Base-by-base conservation (phyloP, 2,113 vertebrate species). In the Dolichotis patagonum region DNA sequence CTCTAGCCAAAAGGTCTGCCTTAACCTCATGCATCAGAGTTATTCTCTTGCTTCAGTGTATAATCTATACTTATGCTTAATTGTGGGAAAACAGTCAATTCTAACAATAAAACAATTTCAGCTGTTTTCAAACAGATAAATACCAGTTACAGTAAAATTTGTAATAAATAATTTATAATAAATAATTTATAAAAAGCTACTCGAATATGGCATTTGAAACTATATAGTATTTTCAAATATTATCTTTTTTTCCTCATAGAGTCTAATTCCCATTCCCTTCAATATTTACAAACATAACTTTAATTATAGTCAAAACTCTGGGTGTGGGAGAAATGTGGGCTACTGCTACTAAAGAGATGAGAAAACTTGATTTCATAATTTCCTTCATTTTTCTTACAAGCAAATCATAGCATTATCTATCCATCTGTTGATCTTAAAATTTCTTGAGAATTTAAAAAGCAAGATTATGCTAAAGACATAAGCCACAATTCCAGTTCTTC, bases 91-190 rank as follows among this genome's bases (percentile, higher is more conserved):
- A 92, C 73, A 92, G 19, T 38, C 54, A 87, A 96, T 43, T 35
- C 11, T 77, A 87, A 96, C 62, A 94, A 92, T 54, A 91, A 97
- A 95, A 73, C 6, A 93, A 86, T 6, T 88, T 32, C 60, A 85
- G 11, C 26, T 94, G 4, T 81, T 95, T 95, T 91, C 82, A 88
- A 78, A 75, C 5, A 85, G 91, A 82, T 52, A 95, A 96, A 85
- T 22, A 85, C 0, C 9, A 84, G 95, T 2, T 82, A 52, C 11
- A 60, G 2, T 22, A 54, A 56, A 49, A 88, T 5, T 87, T 84
- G 77, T 96, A 86, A 85, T 32, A 65, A 32, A 65, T 56, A 62
- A 88, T 6, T 85, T 85, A 77, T 96, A 86, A 85, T 32, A 65
- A 32, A 65, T 56, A 62, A 88, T 6, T 85, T 85, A 83, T 96